Conservation (phyloP, 2,888 invertebrate genomes). For the Hirtodrosophila histrioides region DNA sequence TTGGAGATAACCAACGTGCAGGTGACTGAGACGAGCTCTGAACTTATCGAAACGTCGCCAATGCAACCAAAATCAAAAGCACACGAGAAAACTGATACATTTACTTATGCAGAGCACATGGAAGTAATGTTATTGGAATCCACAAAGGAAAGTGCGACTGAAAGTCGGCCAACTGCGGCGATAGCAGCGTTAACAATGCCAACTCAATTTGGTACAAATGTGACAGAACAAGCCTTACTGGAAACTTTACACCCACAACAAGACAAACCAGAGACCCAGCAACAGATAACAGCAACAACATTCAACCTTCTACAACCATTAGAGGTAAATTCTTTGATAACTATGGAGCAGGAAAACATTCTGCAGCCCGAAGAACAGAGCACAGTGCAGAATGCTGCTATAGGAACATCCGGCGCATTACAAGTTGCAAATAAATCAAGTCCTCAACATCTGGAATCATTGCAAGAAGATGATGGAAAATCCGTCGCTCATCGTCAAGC, state of each 20-base stretch:
- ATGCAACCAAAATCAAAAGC: conserved; percentile 24
- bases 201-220: conserved; percentile 48
- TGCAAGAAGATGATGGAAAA: conserved; percentile 72
- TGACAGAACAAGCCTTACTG: conserved; percentile 62
- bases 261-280: conserved; percentile 40
- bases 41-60: conserved; percentile 24
- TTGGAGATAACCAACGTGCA: conserved; percentile 71
- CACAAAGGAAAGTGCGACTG: conserved; percentile 30
- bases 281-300: conserved; percentile 43
- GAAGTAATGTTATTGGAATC: conserved; percentile 66
- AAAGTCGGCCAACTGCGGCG: conserved; percentile 42
- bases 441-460: conserved; percentile 86
- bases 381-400: conserved; percentile 44
- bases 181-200: conserved; percentile 61
- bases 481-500: conserved; percentile 73
- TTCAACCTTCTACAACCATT: conserved; percentile 67
- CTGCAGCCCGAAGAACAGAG: conserved; percentile 34
- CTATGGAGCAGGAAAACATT: conserved; percentile 71
- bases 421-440: conserved; percentile 86
- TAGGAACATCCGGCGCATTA: conserved; percentile 83
- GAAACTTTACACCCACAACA: conserved; percentile 53
- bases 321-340: conserved; percentile 55
- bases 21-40: conserved; percentile 55
- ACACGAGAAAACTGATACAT: conserved; percentile 45
- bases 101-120: conserved; percentile 59